These are phyloP conservation scores for Ceyx erithaca DNA, from an alignment of 2,797 vertebrate species.

Conservation along the genomic window DNA sequence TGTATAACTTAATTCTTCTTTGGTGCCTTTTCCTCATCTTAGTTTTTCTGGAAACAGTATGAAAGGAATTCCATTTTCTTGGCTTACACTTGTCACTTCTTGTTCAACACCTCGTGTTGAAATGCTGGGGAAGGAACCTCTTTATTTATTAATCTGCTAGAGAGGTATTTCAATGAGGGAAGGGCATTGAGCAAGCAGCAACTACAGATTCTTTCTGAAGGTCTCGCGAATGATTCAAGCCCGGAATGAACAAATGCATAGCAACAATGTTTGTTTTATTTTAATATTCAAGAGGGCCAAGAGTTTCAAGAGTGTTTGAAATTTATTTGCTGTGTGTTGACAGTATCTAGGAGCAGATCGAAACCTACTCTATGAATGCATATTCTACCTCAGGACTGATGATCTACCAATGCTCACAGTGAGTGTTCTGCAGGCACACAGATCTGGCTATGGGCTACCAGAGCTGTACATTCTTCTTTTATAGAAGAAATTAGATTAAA, in stretches of 20 bases:
- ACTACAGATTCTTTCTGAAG: not conserved
- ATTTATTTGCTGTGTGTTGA: not conserved
- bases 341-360: not conserved
- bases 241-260: slow-evolving; percentile 5
- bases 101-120: not conserved
- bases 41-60: not conserved
- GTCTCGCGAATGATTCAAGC: not conserved
- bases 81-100: not conserved
- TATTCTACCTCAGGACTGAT: not conserved
- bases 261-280: slow-evolving; percentile 41
- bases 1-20: not conserved
- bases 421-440: fast-evolving
- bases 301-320: not conserved
- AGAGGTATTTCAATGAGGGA: not conserved
- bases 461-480: not conserved
- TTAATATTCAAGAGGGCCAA: not conserved
- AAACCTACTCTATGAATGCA: not conserved
- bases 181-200: slow-evolving; percentile 32
- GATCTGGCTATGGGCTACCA: not conserved
- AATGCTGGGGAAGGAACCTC: slow-evolving; percentile 3
- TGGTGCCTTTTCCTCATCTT: not conserved
- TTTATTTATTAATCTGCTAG: slow-evolving; percentile 26
- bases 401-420: not conserved
- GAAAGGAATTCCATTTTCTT: not conserved
- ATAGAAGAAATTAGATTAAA: not conserved